A percentile compares a stretch with the other conserved stretches of the same genome.
These are phyloP conservation scores for Molossus molossus DNA, from an alignment of 2,797 vertebrate species.

Conservation along the genomic window DNA sequence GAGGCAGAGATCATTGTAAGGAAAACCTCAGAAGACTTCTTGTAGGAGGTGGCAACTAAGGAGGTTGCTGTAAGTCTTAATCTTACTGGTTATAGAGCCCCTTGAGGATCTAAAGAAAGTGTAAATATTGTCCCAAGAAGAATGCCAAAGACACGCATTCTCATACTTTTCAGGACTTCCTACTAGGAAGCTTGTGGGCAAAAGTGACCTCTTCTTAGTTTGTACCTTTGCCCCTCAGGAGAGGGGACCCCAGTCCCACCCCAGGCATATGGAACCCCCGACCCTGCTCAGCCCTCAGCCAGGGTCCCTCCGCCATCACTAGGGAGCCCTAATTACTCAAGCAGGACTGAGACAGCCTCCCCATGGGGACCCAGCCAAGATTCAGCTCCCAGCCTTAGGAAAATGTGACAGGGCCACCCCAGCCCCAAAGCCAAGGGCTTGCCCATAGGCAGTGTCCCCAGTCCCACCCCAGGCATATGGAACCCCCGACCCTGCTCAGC, in stretches of 20 bases:
- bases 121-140: neutral
- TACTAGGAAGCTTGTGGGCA: neutral
- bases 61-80: neutral
- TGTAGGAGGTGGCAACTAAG: neutral
- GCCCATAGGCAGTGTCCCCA: neutral
- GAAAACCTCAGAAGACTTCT: constrained; percentile 51
- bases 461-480: neutral
- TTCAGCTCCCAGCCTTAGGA: neutral
- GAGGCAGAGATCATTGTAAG: neutral
- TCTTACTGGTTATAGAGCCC: neutral
- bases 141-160: neutral
- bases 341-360: neutral
- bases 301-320: neutral
- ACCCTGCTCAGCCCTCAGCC: neutral
- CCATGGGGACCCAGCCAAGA: neutral
- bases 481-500: neutral
- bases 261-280: neutral
- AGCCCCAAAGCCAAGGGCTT: constrained; percentile 22
- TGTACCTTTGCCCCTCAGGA: neutral
- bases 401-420: too few species aligned
- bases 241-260: too few species aligned
- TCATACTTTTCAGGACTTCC: neutral
- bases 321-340: neutral
- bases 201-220: neutral
- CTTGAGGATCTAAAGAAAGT: neutral